Percentiles rank a stretch among this genome's conserved stretches.
These are phyloP conservation scores for Lamellibrachia columna DNA, from an alignment of 2,888 invertebrate species.

Conservation along the genomic window DNA sequence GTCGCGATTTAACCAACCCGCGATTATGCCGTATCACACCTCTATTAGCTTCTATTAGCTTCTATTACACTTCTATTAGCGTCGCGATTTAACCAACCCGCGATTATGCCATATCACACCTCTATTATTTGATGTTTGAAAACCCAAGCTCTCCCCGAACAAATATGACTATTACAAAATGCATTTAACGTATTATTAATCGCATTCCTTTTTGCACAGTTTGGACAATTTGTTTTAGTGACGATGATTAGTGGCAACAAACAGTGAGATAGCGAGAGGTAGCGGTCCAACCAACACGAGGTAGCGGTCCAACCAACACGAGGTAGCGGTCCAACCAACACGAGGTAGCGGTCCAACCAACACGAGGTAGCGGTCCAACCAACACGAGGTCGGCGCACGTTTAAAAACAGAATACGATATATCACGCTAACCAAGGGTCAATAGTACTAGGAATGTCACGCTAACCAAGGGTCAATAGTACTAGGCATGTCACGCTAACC, in stretches of 20 bases:
- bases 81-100: conserved; percentile 1
- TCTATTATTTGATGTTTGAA: background rate
- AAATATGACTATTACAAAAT: background rate
- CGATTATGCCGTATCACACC: background rate
- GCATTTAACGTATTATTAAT: background rate
- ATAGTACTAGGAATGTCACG: too few species aligned
- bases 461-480: too few species aligned
- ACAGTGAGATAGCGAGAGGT: too few species aligned
- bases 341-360: too few species aligned
- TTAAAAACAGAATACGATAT: background rate
- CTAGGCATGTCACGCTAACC: too few species aligned
- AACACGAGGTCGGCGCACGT: too few species aligned
- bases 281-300: too few species aligned
- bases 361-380: too few species aligned
- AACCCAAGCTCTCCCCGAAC: background rate
- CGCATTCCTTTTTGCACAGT: background rate
- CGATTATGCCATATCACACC: background rate
- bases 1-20: conserved; percentile 1
- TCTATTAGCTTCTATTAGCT: too few species aligned
- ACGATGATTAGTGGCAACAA: background rate
- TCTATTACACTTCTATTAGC: background rate
- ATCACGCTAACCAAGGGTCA: too few species aligned
- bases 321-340: too few species aligned
- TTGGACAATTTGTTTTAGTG: background rate
- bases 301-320: too few species aligned